Evolutionary conservation across 1,140 invertebrate species (phyloP), one percentile per base, ranked within the genome.

Genomic region (Mamestra configurata): DNA sequence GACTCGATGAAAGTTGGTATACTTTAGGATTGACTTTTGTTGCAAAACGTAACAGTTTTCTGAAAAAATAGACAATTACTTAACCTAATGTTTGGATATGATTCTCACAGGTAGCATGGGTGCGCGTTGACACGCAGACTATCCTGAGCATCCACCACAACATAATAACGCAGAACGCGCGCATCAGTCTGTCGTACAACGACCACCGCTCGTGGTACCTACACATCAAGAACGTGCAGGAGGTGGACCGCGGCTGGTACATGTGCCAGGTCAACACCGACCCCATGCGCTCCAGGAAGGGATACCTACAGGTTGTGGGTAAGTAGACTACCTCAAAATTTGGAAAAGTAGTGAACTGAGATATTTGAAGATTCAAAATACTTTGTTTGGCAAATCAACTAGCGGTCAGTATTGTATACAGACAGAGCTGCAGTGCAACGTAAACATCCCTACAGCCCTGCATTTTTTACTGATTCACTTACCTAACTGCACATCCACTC

Each of bases 231-330:
- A 96, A 97, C 86, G 97, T 98, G 15, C 97, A 98, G 86, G 97
- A 98, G 90, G 96, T 96, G 0, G 97, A 98, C 93, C 96, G 97
- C 4, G 97, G 97, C 64, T 98, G 97, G 97, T 98, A 97, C 93
- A 97, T 98, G 97, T 98, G 97, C 88, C 97, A 98, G 93, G 97
- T 98, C 77, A 98, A 98, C 90, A 98, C 98, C 0, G 97, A 98
- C 92, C 98, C 98, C 1, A 98, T 98, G 97, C 96, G 97, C 79
- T 97, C 97, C 43, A 95, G 97, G 35, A 97, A 98, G 85, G 98
- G 98, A 55, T 98, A 98, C 89, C 95, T 98, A 40, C 97, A 98
- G 96, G 98, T 98, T 81, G 97, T 98, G 18, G 98, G 98, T 98
- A 94, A 96, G 96, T 96, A 84, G 43, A 35, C 57, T 22, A 55